These are phyloP conservation scores for Nasonia giraulti DNA, from an alignment of 1,140 invertebrate species.

Conservation along the genomic window DNA sequence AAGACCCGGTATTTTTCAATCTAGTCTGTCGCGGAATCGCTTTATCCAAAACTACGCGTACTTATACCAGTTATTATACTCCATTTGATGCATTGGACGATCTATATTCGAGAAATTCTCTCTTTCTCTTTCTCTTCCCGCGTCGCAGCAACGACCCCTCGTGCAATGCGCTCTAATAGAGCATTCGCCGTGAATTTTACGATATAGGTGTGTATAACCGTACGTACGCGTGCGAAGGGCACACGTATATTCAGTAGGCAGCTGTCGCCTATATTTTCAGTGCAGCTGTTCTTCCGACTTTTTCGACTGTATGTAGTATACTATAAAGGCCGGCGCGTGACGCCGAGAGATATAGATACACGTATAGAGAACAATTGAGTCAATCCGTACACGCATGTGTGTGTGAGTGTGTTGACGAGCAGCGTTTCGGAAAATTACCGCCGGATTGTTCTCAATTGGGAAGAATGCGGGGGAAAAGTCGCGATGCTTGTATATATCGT, in stretches of 20 bases:
- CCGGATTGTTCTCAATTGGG: conserved; percentile 7
- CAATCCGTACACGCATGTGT: not conserved
- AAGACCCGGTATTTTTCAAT: not conserved
- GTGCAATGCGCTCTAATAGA: not conserved
- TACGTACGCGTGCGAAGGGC: not conserved
- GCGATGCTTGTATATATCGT: not conserved
- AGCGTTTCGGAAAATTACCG: conserved; percentile 10
- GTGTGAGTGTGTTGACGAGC: not conserved
- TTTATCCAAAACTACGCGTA: not conserved
- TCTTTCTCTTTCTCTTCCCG: not conserved
- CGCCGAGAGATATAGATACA: not conserved
- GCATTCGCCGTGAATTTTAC: not conserved
- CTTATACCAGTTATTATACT: no score
- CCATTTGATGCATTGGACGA: no score
- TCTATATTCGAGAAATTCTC: no score
- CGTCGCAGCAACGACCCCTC: not conserved
- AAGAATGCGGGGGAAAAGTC: not conserved
- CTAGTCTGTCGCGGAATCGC: not conserved
- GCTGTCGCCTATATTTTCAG: conserved; percentile 41
- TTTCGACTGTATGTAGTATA: not conserved
- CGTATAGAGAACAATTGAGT: conserved; percentile 3
- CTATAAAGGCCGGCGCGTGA: not conserved
- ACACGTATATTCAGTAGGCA: not conserved
- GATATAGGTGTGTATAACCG: not conserved
- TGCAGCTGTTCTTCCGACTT: conserved; percentile 41